Percentiles rank a stretch among this genome's conserved stretches.
Evolutionary conservation across 1,140 invertebrate species (phyloP).

Genomic region (Drosophila biarmipes): DNA sequence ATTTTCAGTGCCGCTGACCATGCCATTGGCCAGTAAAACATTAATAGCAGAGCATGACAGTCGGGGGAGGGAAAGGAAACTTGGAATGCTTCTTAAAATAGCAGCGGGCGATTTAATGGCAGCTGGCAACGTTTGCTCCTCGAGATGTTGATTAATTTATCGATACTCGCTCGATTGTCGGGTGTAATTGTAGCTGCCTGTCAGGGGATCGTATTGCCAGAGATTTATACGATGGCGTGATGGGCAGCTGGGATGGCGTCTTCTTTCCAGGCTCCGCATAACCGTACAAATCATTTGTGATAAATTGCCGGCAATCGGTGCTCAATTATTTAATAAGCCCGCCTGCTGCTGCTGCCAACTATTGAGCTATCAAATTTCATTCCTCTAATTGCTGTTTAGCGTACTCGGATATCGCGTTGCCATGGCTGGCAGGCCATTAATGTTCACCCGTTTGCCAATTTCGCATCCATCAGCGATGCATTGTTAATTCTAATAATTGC

Average conservation of each 20-base stretch:
- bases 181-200: conserved; percentile 73
- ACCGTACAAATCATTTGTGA: conserved; percentile 67
- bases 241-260: background rate
- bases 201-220: conserved; percentile 69
- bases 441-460: conserved; percentile 12
- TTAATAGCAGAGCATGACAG: conserved; percentile 21
- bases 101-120: conserved; percentile 30
- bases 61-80: background rate
- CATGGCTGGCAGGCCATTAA: conserved; percentile 15
- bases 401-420: conserved; percentile 9
- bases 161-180: conserved; percentile 28
- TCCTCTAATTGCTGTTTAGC: conserved; percentile 34
- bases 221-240: conserved; percentile 58
- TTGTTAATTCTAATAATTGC: conserved; percentile 57
- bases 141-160: conserved; percentile 76
- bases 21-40: conserved; percentile 65
- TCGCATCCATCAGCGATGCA: conserved; percentile 29
- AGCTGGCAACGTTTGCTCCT: conserved; percentile 16
- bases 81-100: conserved; percentile 35
- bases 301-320: conserved; percentile 69
- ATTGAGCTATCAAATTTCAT: conserved; percentile 58
- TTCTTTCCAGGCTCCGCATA: background rate
- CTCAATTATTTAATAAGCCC: conserved; percentile 76
- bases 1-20: conserved; percentile 69
- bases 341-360: conserved; percentile 14